These are phyloP conservation scores for Scaptomyza polygonia DNA, from an alignment of 2,888 invertebrate species.

Conservation along the genomic window DNA sequence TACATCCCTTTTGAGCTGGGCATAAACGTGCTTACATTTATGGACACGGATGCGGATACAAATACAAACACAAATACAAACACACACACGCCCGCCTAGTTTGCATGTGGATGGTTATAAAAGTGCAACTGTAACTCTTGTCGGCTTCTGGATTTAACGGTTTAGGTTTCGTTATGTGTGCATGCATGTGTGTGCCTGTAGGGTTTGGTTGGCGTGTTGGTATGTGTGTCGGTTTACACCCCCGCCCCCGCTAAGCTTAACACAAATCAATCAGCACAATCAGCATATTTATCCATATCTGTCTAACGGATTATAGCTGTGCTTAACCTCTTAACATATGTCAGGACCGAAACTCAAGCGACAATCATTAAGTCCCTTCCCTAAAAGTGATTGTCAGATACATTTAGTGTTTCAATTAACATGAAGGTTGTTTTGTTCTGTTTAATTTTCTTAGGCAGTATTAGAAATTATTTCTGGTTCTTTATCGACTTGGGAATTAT, in stretches of 20 bases:
- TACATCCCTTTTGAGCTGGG: constrained; percentile 35
- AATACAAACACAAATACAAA: constrained; percentile 13
- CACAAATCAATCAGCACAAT: constrained; percentile 44
- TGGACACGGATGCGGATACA: constrained; percentile 29
- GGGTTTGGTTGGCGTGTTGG: background rate
- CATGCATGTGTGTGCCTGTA: background rate
- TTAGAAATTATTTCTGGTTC: background rate
- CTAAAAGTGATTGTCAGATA: background rate
- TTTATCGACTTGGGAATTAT: background rate
- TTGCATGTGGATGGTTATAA: constrained; percentile 32
- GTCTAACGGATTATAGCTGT: constrained; percentile 20
- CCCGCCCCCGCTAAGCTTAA: constrained; percentile 17
- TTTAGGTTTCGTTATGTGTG: background rate
- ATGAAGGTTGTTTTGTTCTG: too few relatives aligned
- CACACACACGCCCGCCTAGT: constrained; percentile 25
- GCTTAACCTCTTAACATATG: constrained; percentile 38
- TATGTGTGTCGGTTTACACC: background rate
- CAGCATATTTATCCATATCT: constrained; percentile 20
- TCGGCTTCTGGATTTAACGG: constrained; percentile 13
- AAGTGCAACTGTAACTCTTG: constrained; percentile 33
- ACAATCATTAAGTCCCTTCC: constrained; percentile 1
- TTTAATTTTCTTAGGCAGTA: background rate
- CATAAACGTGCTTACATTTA: constrained; percentile 51
- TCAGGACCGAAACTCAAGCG: constrained; percentile 4
- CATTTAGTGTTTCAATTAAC: too few relatives aligned